Base-by-base conservation (phyloP, 53 echinoderm and acorn worm genomes). In the Paracentrotus lividus region DNA sequence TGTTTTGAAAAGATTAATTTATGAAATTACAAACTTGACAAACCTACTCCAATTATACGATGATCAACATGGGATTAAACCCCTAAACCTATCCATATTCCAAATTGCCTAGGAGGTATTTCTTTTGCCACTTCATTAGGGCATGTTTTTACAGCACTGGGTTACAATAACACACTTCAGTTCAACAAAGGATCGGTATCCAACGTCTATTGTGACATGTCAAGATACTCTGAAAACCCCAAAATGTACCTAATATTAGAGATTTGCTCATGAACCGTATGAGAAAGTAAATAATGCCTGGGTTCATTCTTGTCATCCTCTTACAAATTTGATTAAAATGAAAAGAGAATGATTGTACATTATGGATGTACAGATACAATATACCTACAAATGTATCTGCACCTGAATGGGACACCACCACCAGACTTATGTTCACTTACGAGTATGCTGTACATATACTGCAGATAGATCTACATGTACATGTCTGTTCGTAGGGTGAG, bases 141-240 rank as follows among this genome's bases (percentile, higher is more conserved):
- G 2, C 29, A 9, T 89, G 89, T 89, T 89, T 60, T 89, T 24
- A 58, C 89, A 89, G 89, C 42, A 89, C 43, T 44, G 65, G 89
- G 89, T 64, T 89, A 65, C 33, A 40, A 89, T 89, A 89, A 89
- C 61, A 89, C 59, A 43, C 31, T 51, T 16, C 12, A 65, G 20
- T 42, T 89, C 65, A 64, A 89, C 89, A 89, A 89, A 59, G 89
- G 64, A 18, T 44, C 36, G 23, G 57, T 51, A 38, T 87, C 44
- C 81, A 49, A 81, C 3, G 27, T 49, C 49, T 47, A 49, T 27
- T 45, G 81, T 49, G 26, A 5, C 44, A 81, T 49, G 81, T 81
- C 27, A 9, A 45, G 23, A 10, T 23, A 47, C 81, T 81, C 9
- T 81, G 44, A 20, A 81, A 81, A 81, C 47, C 6, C 15, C 40